Evolutionary conservation across 2,888 invertebrate genomes (phyloP), one percentile per base, ranked within the genome.

Genomic region (Acronicta leporina): DNA sequence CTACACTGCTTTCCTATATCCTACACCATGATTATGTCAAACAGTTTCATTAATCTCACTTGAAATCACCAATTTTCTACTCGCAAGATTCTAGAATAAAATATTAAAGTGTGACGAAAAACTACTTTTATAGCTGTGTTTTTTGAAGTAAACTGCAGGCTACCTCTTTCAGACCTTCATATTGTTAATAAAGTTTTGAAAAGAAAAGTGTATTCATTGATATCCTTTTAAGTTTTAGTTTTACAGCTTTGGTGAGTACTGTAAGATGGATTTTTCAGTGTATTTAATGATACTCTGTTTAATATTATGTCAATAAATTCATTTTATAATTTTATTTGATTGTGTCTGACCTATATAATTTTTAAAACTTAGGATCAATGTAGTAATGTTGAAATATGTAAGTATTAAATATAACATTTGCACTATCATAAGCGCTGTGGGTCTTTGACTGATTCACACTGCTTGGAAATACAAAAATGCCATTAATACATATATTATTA

Each of bases 131-230:
- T 59, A 60, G 16, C 38, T 67, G 47, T 67, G 30, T 54, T 61
- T 46, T 35, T 46, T n/a, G 35, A 55, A 45, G 33, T 50, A 45
- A 63, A 53, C 16, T 20, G 2, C 20, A 20, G 9, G 49, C 53
- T 48, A 66, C 54, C 35, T 47, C 52, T 70, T 78, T 50, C 57
- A 79, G 73, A 60, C 25, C 68, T 48, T 68, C 51, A 68, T 66
- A 75, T 79, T 77, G 20, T 20, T 20, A 20, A 87, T 85, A 87
- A 88, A 88, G 63, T 68, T 79, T 84, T 81, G 9, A 65, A 84
- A 79, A 61, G 13, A 53, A 78, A 79, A 69, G 81, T 89, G 87
- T 88, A 85, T 85, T 88, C 73, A 86, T 88, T 89, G 65, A 73
- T 77, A 79, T 83, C 85, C 80, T 77, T 50, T 54, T 50, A 62